Conservation (phyloP, 1,140 invertebrate genomes). For the Leptinotarsa undecemlineata region DNA sequence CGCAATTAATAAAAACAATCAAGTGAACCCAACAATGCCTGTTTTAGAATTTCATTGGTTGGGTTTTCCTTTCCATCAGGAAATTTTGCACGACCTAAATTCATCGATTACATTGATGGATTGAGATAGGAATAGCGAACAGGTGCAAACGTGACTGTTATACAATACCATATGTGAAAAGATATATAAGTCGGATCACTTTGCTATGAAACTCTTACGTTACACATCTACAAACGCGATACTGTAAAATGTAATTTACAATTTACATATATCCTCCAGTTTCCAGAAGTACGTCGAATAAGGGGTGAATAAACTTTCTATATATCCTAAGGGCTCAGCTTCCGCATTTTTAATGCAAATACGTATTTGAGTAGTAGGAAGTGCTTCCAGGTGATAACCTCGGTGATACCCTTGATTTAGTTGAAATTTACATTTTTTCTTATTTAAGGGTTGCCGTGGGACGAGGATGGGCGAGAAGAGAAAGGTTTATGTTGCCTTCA, state of each 20-base stretch:
- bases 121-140: neutral
- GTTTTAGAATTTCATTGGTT: no score
- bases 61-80: no score
- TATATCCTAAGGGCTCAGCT: neutral
- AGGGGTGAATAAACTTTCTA: conserved; percentile 9
- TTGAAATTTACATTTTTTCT: conserved; percentile 15
- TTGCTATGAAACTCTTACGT: neutral
- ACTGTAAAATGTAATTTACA: conserved; percentile 3
- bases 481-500: neutral
- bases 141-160: neutral
- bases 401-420: neutral
- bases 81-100: no score
- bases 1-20: no score
- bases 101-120: no score
- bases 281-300: neutral
- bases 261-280: neutral
- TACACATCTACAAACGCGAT: conserved; percentile 12
- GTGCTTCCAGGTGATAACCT: conserved; percentile 4
- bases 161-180: neutral
- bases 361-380: neutral
- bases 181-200: neutral
- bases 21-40: no score
- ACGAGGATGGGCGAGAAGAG: neutral
- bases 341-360: conserved; percentile 16
- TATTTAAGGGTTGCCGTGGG: neutral